Evolutionary conservation across 2,888 invertebrate genomes (phyloP).

Genomic region (Mechanitis messenoides): DNA sequence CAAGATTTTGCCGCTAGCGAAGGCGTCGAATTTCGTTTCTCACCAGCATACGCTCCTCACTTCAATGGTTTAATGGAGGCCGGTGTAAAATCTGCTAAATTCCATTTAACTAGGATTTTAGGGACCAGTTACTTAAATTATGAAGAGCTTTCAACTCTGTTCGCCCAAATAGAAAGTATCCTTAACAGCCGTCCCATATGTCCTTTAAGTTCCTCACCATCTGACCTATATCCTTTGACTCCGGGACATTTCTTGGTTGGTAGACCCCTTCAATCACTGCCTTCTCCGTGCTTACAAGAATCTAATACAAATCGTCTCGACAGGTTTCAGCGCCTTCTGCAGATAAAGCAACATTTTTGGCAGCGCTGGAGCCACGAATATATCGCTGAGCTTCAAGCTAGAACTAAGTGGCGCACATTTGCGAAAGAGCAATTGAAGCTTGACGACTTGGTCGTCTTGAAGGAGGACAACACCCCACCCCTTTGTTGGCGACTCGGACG

Average conservation of each 20-base stretch:
- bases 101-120: constrained; percentile 18
- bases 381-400: too few relatives aligned
- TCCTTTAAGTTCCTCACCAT: constrained; percentile 20
- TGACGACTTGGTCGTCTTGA: too few relatives aligned
- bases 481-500: too few relatives aligned
- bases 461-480: too few relatives aligned
- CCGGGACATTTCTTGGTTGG: constrained; percentile 26
- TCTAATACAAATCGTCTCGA: too few relatives aligned
- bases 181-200: constrained; percentile 21
- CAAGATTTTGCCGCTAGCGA: constrained; percentile 31
- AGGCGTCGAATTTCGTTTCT: constrained; percentile 33
- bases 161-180: constrained; percentile 25
- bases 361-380: too few relatives aligned
- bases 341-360: too few relatives aligned
- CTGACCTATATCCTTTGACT: constrained; percentile 18
- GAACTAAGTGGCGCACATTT: too few relatives aligned
- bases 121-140: constrained; percentile 25
- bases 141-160: constrained; percentile 21
- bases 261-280: constrained; percentile 17
- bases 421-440: too few relatives aligned
- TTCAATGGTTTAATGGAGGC: constrained; percentile 25
- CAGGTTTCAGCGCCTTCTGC: too few relatives aligned
- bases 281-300: too few relatives aligned
- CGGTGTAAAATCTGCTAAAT: constrained; percentile 24
- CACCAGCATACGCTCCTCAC: constrained; percentile 24